Conservation (phyloP, 2,888 invertebrate species). For the Spisula solida region DNA sequence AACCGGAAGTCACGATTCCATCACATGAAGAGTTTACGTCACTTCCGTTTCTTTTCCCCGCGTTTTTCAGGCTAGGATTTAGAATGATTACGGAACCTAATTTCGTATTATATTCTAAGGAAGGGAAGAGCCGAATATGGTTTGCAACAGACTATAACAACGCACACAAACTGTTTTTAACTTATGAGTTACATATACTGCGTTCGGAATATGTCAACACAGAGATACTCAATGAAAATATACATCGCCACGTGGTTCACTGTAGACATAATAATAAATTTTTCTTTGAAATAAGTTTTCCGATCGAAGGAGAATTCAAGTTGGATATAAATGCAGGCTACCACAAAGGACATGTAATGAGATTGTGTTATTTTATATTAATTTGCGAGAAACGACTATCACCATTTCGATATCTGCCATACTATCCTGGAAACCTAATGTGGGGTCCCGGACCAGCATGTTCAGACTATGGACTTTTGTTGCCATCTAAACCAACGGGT, state of each 20-base stretch:
- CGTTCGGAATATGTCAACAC: constrained; percentile 3
- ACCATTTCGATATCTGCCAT: constrained; percentile 48
- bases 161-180: constrained; percentile 49
- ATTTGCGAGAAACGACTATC: constrained; percentile 32
- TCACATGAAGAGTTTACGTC: constrained; percentile 53
- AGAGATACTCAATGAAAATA: constrained; percentile 25
- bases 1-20: constrained; percentile 35
- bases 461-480: constrained; percentile 50
- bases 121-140: constrained; percentile 53
- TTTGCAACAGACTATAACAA: constrained; percentile 49
- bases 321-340: constrained; percentile 58
- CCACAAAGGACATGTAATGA: constrained; percentile 39
- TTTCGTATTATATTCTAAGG: constrained; percentile 43
- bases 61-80: constrained; percentile 65
- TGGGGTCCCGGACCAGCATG: constrained; percentile 63
- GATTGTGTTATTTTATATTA: constrained; percentile 50
- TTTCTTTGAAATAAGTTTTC: constrained; percentile 61
- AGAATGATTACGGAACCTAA: constrained; percentile 37
- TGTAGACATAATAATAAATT: constrained; percentile 57
- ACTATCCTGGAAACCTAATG: constrained; percentile 49
- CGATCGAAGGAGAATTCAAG: constrained; percentile 56
- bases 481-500: constrained; percentile 61
- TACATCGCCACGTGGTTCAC: constrained; percentile 47
- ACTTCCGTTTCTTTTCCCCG: constrained; percentile 62
- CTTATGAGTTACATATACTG: constrained; percentile 49